Conservation (phyloP, 2,113 vertebrate genomes). For the Siniperca chuatsi region DNA sequence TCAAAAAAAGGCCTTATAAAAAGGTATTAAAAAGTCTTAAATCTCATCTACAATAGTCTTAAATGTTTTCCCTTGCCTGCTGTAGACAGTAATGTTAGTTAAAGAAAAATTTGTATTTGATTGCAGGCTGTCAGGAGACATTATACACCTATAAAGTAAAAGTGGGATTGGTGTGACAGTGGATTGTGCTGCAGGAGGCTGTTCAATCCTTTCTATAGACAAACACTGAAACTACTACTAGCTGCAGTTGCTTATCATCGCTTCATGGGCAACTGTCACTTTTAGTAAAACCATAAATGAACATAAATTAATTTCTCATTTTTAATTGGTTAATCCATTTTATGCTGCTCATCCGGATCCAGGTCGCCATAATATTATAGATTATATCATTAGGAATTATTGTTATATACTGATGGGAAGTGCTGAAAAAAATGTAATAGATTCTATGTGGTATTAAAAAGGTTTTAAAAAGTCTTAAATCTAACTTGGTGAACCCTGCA, state of each 20-base stretch:
- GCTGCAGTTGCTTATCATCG: neutral
- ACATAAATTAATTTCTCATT: neutral
- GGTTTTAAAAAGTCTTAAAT: neutral
- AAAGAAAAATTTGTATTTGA: neutral
- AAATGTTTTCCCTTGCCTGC: neutral
- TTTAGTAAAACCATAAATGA: neutral
- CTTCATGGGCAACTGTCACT: neutral
- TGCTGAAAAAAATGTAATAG: neutral
- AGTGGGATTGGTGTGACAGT: neutral
- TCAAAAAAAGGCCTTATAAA: neutral
- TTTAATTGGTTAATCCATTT: neutral
- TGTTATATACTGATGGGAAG: neutral
- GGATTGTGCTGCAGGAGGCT: neutral
- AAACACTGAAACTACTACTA: too few relatives aligned
- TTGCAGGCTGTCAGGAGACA: too few relatives aligned
- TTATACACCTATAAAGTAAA: too few relatives aligned
- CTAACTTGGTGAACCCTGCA: neutral
- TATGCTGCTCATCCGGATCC: neutral
- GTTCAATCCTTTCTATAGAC: neutral
- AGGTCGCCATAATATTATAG: neutral
- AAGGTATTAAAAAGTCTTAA: neutral
- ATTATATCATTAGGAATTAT: conserved; percentile 1
- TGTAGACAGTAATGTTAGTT: neutral
- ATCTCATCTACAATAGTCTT: neutral
- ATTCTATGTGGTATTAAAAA: neutral